Evolutionary conservation across 2,797 vertebrate genomes (phyloP).

Genomic region (Microcaecilia unicolor): DNA sequence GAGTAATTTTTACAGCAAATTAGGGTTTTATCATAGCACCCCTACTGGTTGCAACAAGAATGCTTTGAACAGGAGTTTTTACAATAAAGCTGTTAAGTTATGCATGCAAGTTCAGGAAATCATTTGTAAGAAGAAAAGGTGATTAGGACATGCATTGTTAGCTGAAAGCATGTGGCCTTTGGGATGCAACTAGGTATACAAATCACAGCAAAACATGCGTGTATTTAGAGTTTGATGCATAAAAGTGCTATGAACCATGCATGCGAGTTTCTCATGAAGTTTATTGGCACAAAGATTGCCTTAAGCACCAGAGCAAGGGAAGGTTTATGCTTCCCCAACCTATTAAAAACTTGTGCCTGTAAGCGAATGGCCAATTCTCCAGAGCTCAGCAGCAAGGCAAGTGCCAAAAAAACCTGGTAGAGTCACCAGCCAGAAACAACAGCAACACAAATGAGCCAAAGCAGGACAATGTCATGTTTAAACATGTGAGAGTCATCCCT

Average conservation of each 20-base stretch:
- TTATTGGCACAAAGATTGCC: slow-evolving; percentile 6
- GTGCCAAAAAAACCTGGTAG: slow-evolving; percentile 12
- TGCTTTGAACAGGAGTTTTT: slow-evolving; percentile 54
- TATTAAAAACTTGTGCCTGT: not conserved
- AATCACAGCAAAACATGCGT: slow-evolving; percentile 60
- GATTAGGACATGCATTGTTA: slow-evolving; percentile 69
- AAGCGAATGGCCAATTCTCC: not conserved
- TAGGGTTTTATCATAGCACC: slow-evolving; percentile 82
- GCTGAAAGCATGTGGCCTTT: slow-evolving; percentile 58
- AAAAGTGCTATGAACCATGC: slow-evolving; percentile 28
- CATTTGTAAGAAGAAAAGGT: slow-evolving; percentile 62
- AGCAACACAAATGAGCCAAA: slow-evolving; percentile 1
- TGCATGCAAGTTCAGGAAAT: slow-evolving; percentile 62
- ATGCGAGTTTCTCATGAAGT: slow-evolving; percentile 3
- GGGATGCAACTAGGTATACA: slow-evolving; percentile 67
- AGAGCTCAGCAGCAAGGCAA: not conserved
- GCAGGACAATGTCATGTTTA: slow-evolving; percentile 8
- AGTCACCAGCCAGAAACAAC: slow-evolving; percentile 10
- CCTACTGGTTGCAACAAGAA: slow-evolving; percentile 63
- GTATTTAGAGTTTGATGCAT: slow-evolving; percentile 36
- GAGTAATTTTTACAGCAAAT: slow-evolving; percentile 86
- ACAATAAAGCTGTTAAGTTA: slow-evolving; percentile 64
- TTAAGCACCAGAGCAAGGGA: no score
- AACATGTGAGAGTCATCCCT: not conserved
- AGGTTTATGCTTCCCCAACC: no score